Conservation (phyloP, 2,113 vertebrate genomes). For the Oxyura jamaicensis region DNA sequence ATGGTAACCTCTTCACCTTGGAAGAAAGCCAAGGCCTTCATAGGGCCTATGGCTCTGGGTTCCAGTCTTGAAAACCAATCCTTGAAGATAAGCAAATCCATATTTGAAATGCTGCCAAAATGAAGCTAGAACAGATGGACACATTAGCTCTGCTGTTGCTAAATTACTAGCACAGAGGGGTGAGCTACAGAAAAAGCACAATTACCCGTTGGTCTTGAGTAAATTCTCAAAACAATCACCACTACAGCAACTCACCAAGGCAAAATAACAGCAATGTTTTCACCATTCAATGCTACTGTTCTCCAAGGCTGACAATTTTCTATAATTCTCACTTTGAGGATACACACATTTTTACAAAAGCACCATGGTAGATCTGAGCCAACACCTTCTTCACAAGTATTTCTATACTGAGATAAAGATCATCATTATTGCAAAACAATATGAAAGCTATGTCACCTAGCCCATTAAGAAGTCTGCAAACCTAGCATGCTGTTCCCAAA, state of each 20-base stretch:
- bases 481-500: not conserved
- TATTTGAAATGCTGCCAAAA: not conserved
- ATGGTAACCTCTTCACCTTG: not conserved
- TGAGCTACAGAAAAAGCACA: not conserved
- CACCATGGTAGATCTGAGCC: not conserved
- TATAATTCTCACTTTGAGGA: not conserved
- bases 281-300: not conserved
- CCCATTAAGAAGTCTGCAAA: not conserved
- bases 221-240: not conserved
- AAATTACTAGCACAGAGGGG: not conserved
- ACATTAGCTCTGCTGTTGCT: not conserved
- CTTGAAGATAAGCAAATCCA: not conserved
- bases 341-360: rapidly evolving
- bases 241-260: not conserved
- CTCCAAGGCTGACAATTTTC: not conserved
- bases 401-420: not conserved
- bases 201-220: not conserved
- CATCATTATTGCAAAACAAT: not conserved
- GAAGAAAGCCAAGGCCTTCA: not conserved
- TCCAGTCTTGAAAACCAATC: not conserved
- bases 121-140: not conserved
- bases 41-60: not conserved
- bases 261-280: not conserved
- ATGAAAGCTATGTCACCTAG: rapidly evolving
- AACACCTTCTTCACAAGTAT: not conserved